These are phyloP conservation scores for Calephelis nemesis DNA, from an alignment of 1,140 invertebrate species.

Conservation along the genomic window DNA sequence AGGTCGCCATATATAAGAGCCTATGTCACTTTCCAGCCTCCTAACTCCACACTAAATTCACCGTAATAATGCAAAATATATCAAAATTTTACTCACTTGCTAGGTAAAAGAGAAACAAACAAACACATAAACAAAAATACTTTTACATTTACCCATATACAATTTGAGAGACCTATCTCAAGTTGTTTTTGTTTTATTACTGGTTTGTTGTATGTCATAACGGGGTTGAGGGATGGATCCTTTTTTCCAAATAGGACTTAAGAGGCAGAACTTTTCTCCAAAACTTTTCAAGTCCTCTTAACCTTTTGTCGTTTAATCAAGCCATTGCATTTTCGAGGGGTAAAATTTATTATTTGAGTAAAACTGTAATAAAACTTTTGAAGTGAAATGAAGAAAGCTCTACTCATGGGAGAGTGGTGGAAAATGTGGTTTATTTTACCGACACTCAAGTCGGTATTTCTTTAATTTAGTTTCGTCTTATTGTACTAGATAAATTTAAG, in stretches of 20 bases:
- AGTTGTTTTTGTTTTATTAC: not conserved
- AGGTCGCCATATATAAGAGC: too few relatives aligned
- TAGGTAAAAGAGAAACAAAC: too few relatives aligned
- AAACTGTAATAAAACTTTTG: conserved; percentile 9
- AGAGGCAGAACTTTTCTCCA: conserved; percentile 3
- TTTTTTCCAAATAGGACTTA: conserved; percentile 13
- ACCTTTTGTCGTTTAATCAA: conserved; percentile 5
- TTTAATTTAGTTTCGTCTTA: too few relatives aligned
- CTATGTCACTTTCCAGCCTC: too few relatives aligned
- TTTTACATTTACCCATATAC: too few relatives aligned
- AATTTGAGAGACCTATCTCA: not conserved
- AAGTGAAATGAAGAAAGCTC: conserved; percentile 5
- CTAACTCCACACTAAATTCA: too few relatives aligned
- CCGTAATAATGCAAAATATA: too few relatives aligned
- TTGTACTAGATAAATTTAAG: too few relatives aligned
- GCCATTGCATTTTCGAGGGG: conserved; percentile 13
- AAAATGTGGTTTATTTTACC: not conserved
- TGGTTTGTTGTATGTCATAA: not conserved
- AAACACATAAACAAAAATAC: too few relatives aligned
- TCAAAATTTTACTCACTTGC: too few relatives aligned
- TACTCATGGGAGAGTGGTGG: not conserved
- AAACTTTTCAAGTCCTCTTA: not conserved
- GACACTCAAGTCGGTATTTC: too few relatives aligned
- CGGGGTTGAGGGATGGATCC: not conserved
- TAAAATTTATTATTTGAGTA: conserved; percentile 3